A percentile compares a stretch with the other conserved stretches of the same genome.
phyloP scores from a whole-genome alignment of 2,888 invertebrate genomes.

The Isotomurus palustris region DNA sequence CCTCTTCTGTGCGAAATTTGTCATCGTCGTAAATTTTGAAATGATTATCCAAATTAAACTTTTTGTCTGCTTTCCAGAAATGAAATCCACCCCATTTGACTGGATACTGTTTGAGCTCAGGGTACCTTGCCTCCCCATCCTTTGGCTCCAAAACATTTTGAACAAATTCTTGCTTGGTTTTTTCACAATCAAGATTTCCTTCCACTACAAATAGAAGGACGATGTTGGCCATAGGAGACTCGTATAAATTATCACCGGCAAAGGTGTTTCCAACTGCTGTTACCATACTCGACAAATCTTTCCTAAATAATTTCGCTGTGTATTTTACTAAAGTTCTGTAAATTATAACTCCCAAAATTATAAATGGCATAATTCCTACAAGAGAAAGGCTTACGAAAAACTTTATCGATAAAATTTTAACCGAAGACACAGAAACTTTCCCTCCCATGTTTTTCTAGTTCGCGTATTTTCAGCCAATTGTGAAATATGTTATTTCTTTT shows the following conservation, averaged over 20 bases:
- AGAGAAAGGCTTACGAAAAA: too few species aligned
- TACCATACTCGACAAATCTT: too few species aligned
- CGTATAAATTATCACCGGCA: slow-evolving; percentile 15
- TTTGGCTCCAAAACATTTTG: slow-evolving; percentile 15
- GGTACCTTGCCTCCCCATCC: slow-evolving; percentile 1
- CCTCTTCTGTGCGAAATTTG: slow-evolving; percentile 3
- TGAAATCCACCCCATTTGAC: slow-evolving; percentile 12
- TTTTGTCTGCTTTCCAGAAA: slow-evolving; percentile 18
- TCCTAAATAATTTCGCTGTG: too few species aligned
- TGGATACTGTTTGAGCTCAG: slow-evolving; percentile 15
- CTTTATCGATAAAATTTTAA: too few species aligned
- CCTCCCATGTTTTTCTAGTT: too few species aligned
- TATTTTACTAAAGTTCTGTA: too few species aligned
- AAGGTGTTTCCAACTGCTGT: slow-evolving; percentile 9
- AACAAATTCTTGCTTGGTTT: neutral
- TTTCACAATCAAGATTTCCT: slow-evolving; percentile 1
- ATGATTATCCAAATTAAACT: slow-evolving; percentile 12
- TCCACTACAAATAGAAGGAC: slow-evolving; percentile 8
- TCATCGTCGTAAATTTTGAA: slow-evolving; percentile 3
- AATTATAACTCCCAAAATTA: too few species aligned
- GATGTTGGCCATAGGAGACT: neutral
- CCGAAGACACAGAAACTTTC: too few species aligned
- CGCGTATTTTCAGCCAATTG: too few species aligned
- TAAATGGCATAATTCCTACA: too few species aligned
- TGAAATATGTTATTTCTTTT: too few species aligned